Evolutionary conservation across 2,113 vertebrate genomes (phyloP).

Genomic region (Tragelaphus buxtoni): DNA sequence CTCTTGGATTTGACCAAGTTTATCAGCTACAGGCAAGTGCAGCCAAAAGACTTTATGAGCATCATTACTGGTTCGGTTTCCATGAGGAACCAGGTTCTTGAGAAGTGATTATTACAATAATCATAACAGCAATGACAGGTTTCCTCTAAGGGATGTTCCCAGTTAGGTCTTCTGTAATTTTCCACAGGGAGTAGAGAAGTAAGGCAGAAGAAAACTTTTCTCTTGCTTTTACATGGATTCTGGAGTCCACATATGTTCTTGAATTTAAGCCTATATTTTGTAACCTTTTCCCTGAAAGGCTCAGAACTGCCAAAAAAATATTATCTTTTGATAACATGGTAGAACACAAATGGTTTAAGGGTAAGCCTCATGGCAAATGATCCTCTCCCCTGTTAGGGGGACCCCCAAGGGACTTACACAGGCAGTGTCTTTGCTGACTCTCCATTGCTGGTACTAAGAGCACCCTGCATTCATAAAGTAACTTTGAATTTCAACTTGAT

Average conservation of each 20-base stretch:
- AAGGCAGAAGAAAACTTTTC: background rate
- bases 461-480: background rate
- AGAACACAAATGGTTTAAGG: background rate
- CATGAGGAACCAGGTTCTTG: background rate
- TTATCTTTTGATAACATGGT: background rate
- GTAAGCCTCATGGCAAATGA: background rate
- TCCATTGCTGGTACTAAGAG: accelerated
- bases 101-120: background rate
- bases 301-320: background rate
- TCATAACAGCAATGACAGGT: background rate
- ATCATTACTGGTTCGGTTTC: background rate
- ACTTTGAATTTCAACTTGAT: accelerated
- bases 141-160: background rate
- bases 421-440: accelerated
- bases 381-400: background rate
- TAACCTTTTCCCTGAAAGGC: background rate
- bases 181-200: background rate
- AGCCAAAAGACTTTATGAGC: background rate
- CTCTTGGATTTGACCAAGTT: background rate
- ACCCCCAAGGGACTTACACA: background rate
- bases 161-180: background rate
- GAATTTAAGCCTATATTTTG: background rate
- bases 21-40: accelerated
- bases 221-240: background rate
- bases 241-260: accelerated